Evolutionary conservation across 2,888 invertebrate species (phyloP).

Genomic region (Mongoloraphidia duomilia): DNA sequence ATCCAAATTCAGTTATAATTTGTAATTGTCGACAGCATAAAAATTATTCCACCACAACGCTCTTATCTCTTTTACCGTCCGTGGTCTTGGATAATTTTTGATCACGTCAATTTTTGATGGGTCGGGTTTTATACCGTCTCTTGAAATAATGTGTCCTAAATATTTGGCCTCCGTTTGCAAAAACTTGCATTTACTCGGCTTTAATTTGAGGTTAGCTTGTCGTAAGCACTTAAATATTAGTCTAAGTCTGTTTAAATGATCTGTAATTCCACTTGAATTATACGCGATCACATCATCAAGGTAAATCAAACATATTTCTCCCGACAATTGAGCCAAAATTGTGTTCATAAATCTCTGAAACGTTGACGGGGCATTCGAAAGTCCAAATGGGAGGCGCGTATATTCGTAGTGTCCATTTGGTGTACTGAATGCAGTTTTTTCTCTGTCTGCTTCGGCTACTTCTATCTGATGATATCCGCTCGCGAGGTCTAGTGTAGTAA

Average conservation of each 20-base stretch:
- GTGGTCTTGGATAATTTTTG: constrained; percentile 12
- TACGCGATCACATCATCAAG: constrained; percentile 14
- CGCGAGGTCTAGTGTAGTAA: constrained; percentile 16
- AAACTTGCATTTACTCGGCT: constrained; percentile 10
- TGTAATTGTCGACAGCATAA: too few species aligned
- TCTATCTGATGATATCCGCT: constrained; percentile 22
- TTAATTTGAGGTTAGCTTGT: constrained; percentile 10
- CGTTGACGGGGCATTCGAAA: constrained; percentile 17
- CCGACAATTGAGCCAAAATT: constrained; percentile 15
- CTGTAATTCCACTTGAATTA: constrained; percentile 10
- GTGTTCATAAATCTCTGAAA: constrained; percentile 21
- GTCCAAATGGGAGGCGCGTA: constrained; percentile 20
- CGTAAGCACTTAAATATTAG: constrained; percentile 7
- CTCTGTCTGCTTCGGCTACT: constrained; percentile 15
- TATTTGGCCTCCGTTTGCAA: constrained; percentile 13
- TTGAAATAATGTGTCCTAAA: constrained; percentile 11
- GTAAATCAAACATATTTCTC: constrained; percentile 16
- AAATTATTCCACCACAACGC: too few species aligned
- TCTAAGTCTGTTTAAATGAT: constrained; percentile 10
- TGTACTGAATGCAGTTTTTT: constrained; percentile 22
- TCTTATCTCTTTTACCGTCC: constrained; percentile 10
- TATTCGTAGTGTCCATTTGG: constrained; percentile 19
- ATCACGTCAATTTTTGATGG: constrained; percentile 10
- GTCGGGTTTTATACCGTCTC: too few species aligned
- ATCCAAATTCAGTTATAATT: too few species aligned